Base-by-base conservation (phyloP, 1,140 invertebrate species). In the Alviniconcha marisindica region DNA sequence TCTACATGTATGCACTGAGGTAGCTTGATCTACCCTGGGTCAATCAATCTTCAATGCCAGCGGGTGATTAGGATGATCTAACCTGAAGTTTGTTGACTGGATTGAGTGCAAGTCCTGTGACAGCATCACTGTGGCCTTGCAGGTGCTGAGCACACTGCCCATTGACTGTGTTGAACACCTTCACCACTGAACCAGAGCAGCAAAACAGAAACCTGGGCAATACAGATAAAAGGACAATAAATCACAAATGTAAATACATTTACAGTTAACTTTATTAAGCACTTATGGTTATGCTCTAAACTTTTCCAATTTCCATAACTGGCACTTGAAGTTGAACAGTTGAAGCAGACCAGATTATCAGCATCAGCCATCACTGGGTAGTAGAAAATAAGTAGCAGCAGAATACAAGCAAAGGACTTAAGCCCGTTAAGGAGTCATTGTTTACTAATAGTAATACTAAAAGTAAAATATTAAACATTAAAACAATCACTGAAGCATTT, bases 31-130 rank as follows among this genome's bases (percentile, higher is more conserved):
- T 60, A n/a, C 28, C 60, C 14, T 42, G n/a, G 24, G 0, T 1
- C 3, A 33, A 69, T 31, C 0, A 33, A 0, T 36, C 40, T 18
- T 14, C 12, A 1, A 74, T 5, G 4, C 24, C 33, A n/a, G 0
- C 33, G 24, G 4, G 18, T 5, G 0, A 24, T 54, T 21, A 42
- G 4, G 3, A 24, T 10, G 24, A 77, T 18, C 74, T 77, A 83
- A 87, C 89, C 87, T 90, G 89, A 63, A 89, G 77, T 81, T 88
- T 86, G 83, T 89, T 89, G 36, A 56, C 83, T 24, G 89, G 87
- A 77, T 89, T 89, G n/a, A 90, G 38, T 42, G 82, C 51, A 18
- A 89, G 56, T 66, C 89, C 85, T 42, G 89, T 90, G 31, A 88
- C 86, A 44, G 48, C 33, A 42, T 86, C 74, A 21, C 38, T 85